Percentiles rank a stretch among this genome's conserved stretches.
These are phyloP conservation scores for Entomobrya multifasciata DNA, from an alignment of 2,888 invertebrate species.

Conservation along the genomic window DNA sequence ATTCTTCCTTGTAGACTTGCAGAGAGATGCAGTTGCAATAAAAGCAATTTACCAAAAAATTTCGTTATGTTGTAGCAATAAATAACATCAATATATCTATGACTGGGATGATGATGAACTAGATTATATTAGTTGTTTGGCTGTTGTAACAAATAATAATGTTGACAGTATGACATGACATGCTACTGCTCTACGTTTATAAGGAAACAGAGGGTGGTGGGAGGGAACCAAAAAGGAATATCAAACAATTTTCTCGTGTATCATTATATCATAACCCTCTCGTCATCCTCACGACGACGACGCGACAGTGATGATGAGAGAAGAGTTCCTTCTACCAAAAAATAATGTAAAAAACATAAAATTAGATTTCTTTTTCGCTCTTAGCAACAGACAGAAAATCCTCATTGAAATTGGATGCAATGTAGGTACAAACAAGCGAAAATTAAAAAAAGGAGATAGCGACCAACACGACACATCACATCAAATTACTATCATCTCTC, in stretches of 20 bases:
- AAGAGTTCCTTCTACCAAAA: not conserved
- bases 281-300: not conserved
- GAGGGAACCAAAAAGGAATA: constrained; percentile 21
- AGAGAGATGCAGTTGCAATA: not conserved
- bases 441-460: not conserved
- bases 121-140: constrained; percentile 46
- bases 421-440: not conserved
- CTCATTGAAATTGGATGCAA: too few species aligned
- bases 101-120: constrained; percentile 33
- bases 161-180: not conserved
- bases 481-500: not conserved
- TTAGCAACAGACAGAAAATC: constrained; percentile 43
- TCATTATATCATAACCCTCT: not conserved
- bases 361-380: constrained; percentile 59
- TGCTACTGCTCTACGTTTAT: constrained; percentile 1
- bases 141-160: not conserved
- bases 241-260: constrained; percentile 22
- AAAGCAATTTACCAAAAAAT: constrained; percentile 10
- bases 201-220: not conserved
- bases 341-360: not conserved
- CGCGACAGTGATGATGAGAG: too few species aligned
- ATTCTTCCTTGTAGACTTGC: not conserved
- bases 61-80: not conserved
- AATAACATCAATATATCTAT: constrained; percentile 30
- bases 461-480: constrained; percentile 24